Percentiles rank a stretch among this genome's conserved stretches.
Evolutionary conservation across 2,797 vertebrate genomes (phyloP).

Genomic region (Spatula clypeata): DNA sequence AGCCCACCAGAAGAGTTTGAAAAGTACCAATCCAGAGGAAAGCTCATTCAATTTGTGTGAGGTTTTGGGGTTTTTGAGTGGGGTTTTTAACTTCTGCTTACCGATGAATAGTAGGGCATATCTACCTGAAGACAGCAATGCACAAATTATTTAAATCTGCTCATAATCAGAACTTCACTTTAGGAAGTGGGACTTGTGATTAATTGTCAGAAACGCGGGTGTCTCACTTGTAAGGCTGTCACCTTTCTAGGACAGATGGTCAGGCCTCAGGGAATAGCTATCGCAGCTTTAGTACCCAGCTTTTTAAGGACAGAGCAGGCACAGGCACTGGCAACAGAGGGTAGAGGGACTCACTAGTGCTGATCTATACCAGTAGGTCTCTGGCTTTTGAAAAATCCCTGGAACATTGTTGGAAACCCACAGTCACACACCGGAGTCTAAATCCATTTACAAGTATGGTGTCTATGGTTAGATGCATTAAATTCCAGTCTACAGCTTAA

Average conservation of each 20-base stretch:
- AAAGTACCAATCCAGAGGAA: not conserved
- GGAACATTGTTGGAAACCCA: not conserved
- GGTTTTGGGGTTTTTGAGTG: not conserved
- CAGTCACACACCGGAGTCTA: not conserved
- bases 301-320: not conserved
- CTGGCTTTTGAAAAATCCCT: not conserved
- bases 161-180: not conserved
- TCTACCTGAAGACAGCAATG: not conserved
- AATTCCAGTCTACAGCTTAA: not conserved
- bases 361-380: not conserved
- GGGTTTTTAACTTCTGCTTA: not conserved
- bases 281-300: not conserved
- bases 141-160: not conserved
- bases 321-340: rapidly evolving
- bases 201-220: not conserved
- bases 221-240: not conserved
- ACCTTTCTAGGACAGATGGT: not conserved
- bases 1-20: not conserved
- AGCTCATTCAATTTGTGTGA: not conserved
- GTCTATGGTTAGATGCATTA: not conserved
- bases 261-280: not conserved
- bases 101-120: not conserved
- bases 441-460: not conserved
- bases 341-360: not conserved
- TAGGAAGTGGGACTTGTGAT: not conserved